Base-by-base conservation (phyloP, 1,140 invertebrate species). In the Caerostris darwini region DNA sequence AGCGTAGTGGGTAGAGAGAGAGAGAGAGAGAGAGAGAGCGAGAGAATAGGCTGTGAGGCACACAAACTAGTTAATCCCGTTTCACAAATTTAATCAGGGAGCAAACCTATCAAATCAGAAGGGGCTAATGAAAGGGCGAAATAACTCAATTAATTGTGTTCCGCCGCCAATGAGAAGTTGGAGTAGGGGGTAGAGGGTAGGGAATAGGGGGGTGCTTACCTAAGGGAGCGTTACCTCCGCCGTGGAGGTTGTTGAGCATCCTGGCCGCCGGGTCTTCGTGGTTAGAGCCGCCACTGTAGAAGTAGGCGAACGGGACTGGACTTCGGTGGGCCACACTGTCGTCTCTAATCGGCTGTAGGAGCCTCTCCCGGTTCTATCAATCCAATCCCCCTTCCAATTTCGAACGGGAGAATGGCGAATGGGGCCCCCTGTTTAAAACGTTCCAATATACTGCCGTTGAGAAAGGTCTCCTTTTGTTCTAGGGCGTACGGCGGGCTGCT, bases 71-170 rank as follows among this genome's bases (percentile, higher is more conserved):
- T 94, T 95, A 95, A 95, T 95, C 95, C 95, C 93, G 87, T 94
- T 95, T 95, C 95, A 93, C 95, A 95, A 95, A 95, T 95, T 95
- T 95, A 95, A 95, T 95, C 95, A 95, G 89, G 90, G 77, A 61
- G 85, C 94, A 90, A 94, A 95, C 95, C 95, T 95, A 95, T 95
- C 95, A 95, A 95, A 95, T 91, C 83, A 92, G 94, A 82, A 93
- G 91, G 64, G 67, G 89, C 93, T 94, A 95, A 95, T 95, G 94
- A 95, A 93, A 93, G 94, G 86, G 85, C 69, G 90, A 93, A 94
- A 94, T 94, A 94, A 94, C 94, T 94, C 94, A 94, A 94, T 94
- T 94, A 94, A 94, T 94, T 94, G 94, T 94, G 83, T 90, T 85
- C 81, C 67, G 85, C 71, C 89, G 94, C 81, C 94, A 94, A 94